Percentiles rank a stretch among this genome's conserved stretches.
phyloP scores from a whole-genome alignment of 2,888 invertebrate genomes.

The Erpobdella octoculata region DNA sequence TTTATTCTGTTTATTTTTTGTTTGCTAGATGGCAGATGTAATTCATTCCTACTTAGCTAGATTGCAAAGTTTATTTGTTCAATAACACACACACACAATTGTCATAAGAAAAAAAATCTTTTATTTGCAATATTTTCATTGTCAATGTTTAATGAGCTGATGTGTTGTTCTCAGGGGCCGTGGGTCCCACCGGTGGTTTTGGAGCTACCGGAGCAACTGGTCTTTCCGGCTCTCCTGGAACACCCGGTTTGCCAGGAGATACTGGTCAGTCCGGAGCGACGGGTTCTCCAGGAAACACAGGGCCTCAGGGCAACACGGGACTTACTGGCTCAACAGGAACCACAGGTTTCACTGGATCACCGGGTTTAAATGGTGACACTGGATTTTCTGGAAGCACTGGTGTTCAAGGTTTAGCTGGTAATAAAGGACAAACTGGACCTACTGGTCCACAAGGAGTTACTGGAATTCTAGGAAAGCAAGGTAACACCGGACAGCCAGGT shows the following conservation, averaged over 20 bases:
- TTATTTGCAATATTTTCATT: too few relatives aligned
- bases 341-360: conserved; percentile 31
- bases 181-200: too few relatives aligned
- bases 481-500: conserved; percentile 32
- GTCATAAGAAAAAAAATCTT: too few relatives aligned
- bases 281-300: conserved; percentile 32
- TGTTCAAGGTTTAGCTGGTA: conserved; percentile 24
- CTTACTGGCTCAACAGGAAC: conserved; percentile 29
- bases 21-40: too few relatives aligned
- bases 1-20: too few relatives aligned
- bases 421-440: conserved; percentile 22
- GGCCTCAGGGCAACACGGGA: conserved; percentile 31
- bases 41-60: too few relatives aligned
- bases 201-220: conserved; percentile 32
- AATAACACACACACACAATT: too few relatives aligned
- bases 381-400: conserved; percentile 30
- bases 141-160: too few relatives aligned
- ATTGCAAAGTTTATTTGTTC: too few relatives aligned
- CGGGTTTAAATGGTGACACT: conserved; percentile 33
- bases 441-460: conserved; percentile 2
- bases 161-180: too few relatives aligned
- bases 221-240: conserved; percentile 23
- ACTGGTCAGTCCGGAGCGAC: too few relatives aligned
- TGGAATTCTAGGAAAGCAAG: conserved; percentile 28
- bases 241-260: conserved; percentile 26